These are phyloP conservation scores for Danionella cerebrum DNA, from an alignment of 2,113 vertebrate genomes.

Conservation along the genomic window DNA sequence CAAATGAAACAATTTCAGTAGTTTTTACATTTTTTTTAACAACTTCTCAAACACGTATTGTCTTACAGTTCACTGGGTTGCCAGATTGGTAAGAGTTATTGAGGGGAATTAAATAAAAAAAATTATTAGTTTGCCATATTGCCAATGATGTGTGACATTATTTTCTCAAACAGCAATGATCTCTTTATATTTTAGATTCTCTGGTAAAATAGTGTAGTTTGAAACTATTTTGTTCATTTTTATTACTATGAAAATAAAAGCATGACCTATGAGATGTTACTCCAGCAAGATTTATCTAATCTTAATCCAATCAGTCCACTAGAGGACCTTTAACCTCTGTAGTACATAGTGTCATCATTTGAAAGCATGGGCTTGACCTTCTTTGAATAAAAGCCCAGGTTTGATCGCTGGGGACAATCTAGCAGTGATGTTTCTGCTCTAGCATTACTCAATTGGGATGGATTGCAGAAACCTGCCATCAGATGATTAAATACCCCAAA, in stretches of 20 bases:
- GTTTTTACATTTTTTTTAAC: too few relatives aligned
- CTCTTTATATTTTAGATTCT: too few relatives aligned
- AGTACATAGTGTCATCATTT: conserved; percentile 28
- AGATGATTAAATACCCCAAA: conserved; percentile 55
- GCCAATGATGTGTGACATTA: too few relatives aligned
- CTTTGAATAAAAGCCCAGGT: conserved; percentile 48
- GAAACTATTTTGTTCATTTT: too few relatives aligned
- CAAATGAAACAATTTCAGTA: too few relatives aligned
- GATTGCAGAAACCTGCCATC: conserved; percentile 44
- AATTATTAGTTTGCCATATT: too few relatives aligned
- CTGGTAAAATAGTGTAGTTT: too few relatives aligned
- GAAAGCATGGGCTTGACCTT: conserved; percentile 23
- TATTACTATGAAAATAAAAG: neutral
- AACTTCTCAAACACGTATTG: too few relatives aligned
- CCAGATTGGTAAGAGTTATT: too few relatives aligned
- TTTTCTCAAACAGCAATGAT: too few relatives aligned
- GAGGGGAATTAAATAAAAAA: too few relatives aligned
- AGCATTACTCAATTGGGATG: conserved; percentile 44
- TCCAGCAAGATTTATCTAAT: conserved; percentile 63
- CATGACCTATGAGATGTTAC: conserved; percentile 27
- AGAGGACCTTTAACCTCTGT: neutral
- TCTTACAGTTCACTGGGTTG: too few relatives aligned
- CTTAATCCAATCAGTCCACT: conserved; percentile 51
- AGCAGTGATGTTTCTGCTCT: conserved; percentile 42
- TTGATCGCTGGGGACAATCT: conserved; percentile 37